Evolutionary conservation across 1,140 invertebrate species (phyloP).

Genomic region (Pseudomyrmex gracilis): DNA sequence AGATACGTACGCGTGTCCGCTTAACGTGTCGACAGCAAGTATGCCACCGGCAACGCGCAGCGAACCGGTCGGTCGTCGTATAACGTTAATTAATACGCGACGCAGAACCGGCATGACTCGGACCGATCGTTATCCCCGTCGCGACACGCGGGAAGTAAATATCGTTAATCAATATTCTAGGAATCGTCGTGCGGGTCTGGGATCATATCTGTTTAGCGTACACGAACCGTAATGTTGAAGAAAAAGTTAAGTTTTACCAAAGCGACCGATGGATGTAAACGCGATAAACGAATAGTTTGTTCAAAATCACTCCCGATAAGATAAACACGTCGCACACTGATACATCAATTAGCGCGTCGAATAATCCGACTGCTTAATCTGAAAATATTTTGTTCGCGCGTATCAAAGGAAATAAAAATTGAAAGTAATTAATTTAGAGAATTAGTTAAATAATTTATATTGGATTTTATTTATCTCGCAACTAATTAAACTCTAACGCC

Average conservation of each 20-base stretch:
- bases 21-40: constrained; percentile 35
- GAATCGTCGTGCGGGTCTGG: constrained; percentile 7
- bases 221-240: neutral
- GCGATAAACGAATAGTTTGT: neutral
- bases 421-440: too few species aligned
- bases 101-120: constrained; percentile 62
- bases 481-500: constrained; percentile 7
- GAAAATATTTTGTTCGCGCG: neutral
- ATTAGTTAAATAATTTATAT: too few species aligned
- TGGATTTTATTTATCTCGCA: neutral
- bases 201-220: neutral
- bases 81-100: constrained; percentile 77
- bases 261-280: neutral
- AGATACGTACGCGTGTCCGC: neutral
- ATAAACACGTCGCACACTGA: too few species aligned
- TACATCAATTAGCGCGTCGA: too few species aligned
- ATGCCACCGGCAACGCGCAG: constrained; percentile 13
- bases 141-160: constrained; percentile 30
- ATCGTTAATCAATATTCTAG: constrained; percentile 72
- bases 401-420: too few species aligned
- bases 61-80: constrained; percentile 49
- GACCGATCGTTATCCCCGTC: constrained; percentile 76
- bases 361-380: neutral
- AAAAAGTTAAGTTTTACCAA: constrained; percentile 2
- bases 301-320: neutral